Base-by-base conservation (phyloP, 2,888 invertebrate species). In the Glaucopsyche alexis region DNA sequence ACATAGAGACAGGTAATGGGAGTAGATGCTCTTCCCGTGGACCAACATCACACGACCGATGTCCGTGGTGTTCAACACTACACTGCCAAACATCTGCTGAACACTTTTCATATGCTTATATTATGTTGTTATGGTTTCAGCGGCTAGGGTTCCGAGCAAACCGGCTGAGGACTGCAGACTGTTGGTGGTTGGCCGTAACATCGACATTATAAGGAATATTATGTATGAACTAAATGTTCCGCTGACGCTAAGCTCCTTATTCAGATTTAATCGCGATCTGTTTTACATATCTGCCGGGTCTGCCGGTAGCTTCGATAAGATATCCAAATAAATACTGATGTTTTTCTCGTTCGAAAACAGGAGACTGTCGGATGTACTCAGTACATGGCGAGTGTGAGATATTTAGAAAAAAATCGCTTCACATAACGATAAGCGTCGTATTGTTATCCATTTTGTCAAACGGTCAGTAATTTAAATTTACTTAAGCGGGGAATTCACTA, bases 231-330 rank as follows among this genome's bases (percentile, higher is more conserved):
- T 19, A 9, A 11, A 38, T 38, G 29, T 38, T 60, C 60, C 60
- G 55, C 55, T 60, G 60, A 60, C 60, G 29, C 29, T 29, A 38
- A 47, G 13, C 60, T 11, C 13, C 29, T 50, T 13, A 29, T 13
- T 60, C 7, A 60, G 60, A 60, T 55, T 16, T 29, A 60, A 60
- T 60, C 60, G 60, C 60, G 60, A 60, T 60, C 60, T 38, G 60
- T 9, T 47, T 47, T 47, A 47, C 47, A 47, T 47, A 47, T 29
- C 29, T 29, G 29, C 29, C 3, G 29, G 29, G 29, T 29, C 29
- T 29, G 29, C 1, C 11, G 55, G 19, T 55, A 11, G 55, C 19
- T 16, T n/a, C 9, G 55, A 60, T 60, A 29, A 60, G 16, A 16
- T 29, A 38, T 29, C 13, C 29, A 38, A 60, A 60, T 19, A 60